phyloP scores from a whole-genome alignment of 2,113 vertebrate species.

The Gnathonemus echidnorhynchus region DNA sequence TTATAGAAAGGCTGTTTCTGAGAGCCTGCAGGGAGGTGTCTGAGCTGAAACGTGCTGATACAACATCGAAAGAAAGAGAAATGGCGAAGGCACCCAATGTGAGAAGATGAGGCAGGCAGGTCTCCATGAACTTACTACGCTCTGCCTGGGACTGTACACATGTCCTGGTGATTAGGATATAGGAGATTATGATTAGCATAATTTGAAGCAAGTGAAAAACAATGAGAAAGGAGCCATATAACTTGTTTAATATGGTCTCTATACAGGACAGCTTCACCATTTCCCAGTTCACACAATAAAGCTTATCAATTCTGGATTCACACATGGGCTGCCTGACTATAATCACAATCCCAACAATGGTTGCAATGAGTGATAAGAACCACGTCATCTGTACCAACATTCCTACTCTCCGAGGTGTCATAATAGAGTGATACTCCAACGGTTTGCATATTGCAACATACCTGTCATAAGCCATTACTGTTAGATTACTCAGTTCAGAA shows the following conservation, averaged over 20 bases:
- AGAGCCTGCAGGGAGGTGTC: not conserved
- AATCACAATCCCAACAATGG: too few relatives aligned
- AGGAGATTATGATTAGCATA: too few relatives aligned
- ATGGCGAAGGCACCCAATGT: not conserved
- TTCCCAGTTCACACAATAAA: too few relatives aligned
- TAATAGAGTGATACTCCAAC: conserved; percentile 26
- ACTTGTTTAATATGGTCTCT: too few relatives aligned
- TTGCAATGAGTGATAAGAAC: not conserved
- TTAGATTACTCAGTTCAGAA: conserved; percentile 36
- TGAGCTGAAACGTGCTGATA: not conserved
- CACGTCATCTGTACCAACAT: not conserved
- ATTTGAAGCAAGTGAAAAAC: too few relatives aligned
- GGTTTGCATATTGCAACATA: conserved; percentile 40
- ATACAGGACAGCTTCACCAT: too few relatives aligned
- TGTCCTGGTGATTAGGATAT: too few relatives aligned
- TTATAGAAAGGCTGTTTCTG: not conserved
- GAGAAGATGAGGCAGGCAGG: not conserved
- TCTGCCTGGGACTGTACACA: too few relatives aligned
- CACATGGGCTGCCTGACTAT: too few relatives aligned
- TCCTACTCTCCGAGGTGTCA: not conserved
- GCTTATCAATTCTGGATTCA: too few relatives aligned
- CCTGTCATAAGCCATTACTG: not conserved
- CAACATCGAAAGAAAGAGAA: not conserved
- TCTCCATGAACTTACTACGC: too few relatives aligned
- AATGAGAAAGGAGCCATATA: too few relatives aligned